These are phyloP conservation scores for Dicentrarchus labrax DNA, from an alignment of 2,113 vertebrate species.

Conservation along the genomic window DNA sequence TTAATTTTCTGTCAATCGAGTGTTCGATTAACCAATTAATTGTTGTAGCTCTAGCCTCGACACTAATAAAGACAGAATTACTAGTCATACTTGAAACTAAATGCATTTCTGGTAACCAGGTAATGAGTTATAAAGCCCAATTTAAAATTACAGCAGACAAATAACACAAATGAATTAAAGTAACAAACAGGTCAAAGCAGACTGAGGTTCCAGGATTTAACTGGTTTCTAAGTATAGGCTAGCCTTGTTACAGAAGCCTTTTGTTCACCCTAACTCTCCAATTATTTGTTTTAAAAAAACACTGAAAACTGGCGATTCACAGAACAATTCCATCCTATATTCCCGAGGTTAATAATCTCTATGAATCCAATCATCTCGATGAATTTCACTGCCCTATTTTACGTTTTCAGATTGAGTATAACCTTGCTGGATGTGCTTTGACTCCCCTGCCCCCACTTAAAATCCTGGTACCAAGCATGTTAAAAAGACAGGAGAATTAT, in stretches of 20 bases:
- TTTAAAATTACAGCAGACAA: conserved; percentile 18
- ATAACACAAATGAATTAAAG: conserved; percentile 19
- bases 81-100: neutral
- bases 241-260: conserved; percentile 12
- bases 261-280: neutral
- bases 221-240: conserved; percentile 2
- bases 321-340: neutral
- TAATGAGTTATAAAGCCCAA: neutral
- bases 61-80: neutral
- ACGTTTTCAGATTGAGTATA: conserved; percentile 3
- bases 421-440: conserved; percentile 9
- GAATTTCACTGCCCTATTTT: conserved; percentile 1
- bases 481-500: neutral
- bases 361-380: conserved; percentile 18
- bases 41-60: neutral
- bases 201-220: conserved; percentile 47
- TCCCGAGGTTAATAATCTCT: conserved; percentile 13
- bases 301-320: neutral
- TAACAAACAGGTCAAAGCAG: neutral
- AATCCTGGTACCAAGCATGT: conserved; percentile 3
- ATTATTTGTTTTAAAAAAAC: conserved; percentile 7
- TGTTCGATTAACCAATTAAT: neutral
- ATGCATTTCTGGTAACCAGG: neutral
- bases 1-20: neutral
- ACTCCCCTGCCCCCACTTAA: neutral